Base-by-base conservation (phyloP, 1,140 invertebrate species). In the Drosophila trapezifrons region DNA sequence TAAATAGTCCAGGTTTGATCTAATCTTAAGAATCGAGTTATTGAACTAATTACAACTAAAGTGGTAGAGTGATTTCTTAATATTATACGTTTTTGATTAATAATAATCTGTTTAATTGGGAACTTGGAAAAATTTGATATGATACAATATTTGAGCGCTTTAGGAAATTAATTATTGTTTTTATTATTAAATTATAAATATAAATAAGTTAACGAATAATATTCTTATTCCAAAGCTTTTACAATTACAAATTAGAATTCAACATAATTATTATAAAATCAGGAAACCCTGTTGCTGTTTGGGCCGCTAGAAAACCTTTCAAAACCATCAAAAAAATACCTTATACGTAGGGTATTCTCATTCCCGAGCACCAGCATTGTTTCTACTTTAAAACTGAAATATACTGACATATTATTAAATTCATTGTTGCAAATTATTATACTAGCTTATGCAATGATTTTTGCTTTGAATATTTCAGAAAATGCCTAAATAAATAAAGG, bases 371-470 rank as follows among this genome's bases (percentile, higher is more conserved):
- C 2, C 12, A 0, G 25, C n/a, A 20, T 0, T 15, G 3, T 15
- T 32, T 18, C 13, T 18, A 32, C 12, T 51, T 52, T 20, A 20
- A 10, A 10, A 4, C 13, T 10, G 20, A 22, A 37, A 13, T 15
- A 4, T n/a, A 5, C 32, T 52, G 1, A 1, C 29, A 52, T 52
- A 37, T 52, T 20, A 52, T 52, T 52, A 52, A 6, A 52, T 52
- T 37, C 32, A 52, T 52, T 52, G 51, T 52, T 35, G 51, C 51
- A 37, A 52, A 15, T 52, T 20, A 37, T 20, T 6, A 37, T 20
- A 35, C 32, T 5, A 52, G 49, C 17, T 52, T 37, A 38, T 38
- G 37, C 37, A 38, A 7, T 15, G 3, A 10, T 37, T 20, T 35
- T 4, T 52, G 20, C 20, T 35, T 35, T 8, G 8, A 15, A 35